These are phyloP conservation scores for Siniperca obscura DNA, from an alignment of 2,797 vertebrate species.

Conservation along the genomic window DNA sequence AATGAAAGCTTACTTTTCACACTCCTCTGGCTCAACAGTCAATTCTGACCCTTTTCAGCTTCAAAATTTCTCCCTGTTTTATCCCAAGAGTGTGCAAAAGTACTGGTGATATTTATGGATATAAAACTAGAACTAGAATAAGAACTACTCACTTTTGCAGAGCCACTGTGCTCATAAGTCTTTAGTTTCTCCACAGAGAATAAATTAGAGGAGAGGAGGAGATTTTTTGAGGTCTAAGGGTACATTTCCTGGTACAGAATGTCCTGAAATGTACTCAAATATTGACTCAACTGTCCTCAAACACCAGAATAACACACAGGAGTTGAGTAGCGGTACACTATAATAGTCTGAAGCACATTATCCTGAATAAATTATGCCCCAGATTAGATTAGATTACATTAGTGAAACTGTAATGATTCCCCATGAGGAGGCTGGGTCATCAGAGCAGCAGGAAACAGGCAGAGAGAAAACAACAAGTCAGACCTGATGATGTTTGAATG, in stretches of 20 bases:
- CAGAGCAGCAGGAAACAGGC: conserved; percentile 16
- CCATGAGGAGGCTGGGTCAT: conserved; percentile 31
- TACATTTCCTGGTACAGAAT: conserved; percentile 52
- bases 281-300: conserved; percentile 62
- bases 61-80: conserved; percentile 14
- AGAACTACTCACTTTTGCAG: conserved; percentile 46
- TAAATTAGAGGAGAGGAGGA: conserved; percentile 45
- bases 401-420: conserved; percentile 51
- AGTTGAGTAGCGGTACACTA: conserved; percentile 23
- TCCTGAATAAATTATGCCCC: conserved; percentile 61
- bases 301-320: conserved; percentile 46
- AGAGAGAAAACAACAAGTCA: conserved; percentile 4
- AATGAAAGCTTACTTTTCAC: conserved; percentile 26
- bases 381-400: conserved; percentile 66
- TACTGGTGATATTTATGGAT: conserved; percentile 40
- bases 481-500: background rate
- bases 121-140: too few species aligned
- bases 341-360: conserved; percentile 44
- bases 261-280: conserved; percentile 56
- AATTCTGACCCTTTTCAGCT: conserved; percentile 15
- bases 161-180: conserved; percentile 17
- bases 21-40: conserved; percentile 20
- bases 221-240: conserved; percentile 32
- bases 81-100: background rate
- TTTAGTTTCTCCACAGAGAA: conserved; percentile 41